Evolutionary conservation across 2,113 vertebrate species (phyloP).

Genomic region (Tragelaphus strepsiceros): DNA sequence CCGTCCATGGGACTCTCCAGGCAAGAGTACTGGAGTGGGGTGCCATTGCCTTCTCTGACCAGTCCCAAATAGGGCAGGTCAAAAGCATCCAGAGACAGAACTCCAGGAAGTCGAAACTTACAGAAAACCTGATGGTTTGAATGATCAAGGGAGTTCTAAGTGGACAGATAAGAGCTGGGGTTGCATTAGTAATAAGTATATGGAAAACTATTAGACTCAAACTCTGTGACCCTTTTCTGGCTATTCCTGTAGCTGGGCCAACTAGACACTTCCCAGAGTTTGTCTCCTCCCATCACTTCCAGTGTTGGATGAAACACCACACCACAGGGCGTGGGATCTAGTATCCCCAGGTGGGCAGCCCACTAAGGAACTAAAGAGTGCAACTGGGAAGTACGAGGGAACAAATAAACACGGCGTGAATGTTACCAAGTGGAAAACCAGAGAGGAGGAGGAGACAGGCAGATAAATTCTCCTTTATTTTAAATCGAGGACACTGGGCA

Average conservation of each 20-base stretch:
- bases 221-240: not conserved
- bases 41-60: no score
- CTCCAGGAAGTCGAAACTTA: not conserved
- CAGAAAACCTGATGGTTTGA: not conserved
- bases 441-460: not conserved
- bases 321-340: not conserved
- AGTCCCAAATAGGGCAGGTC: not conserved
- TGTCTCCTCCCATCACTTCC: not conserved
- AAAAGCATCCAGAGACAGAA: not conserved
- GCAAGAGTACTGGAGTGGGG: no score
- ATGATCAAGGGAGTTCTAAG: not conserved
- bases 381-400: not conserved
- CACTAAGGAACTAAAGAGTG: not conserved
- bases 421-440: not conserved
- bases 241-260: not conserved
- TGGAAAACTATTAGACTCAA: not conserved
- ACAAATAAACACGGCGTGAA: not conserved
- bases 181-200: rapidly evolving
- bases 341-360: not conserved
- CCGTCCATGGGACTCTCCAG: no score
- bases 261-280: not conserved
- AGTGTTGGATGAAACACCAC: not conserved
- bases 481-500: not conserved
- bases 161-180: not conserved
- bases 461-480: not conserved